Evolutionary conservation across 2,888 invertebrate species (phyloP), one percentile per base, ranked within the genome.

Genomic region (Morpho deidamia): DNA sequence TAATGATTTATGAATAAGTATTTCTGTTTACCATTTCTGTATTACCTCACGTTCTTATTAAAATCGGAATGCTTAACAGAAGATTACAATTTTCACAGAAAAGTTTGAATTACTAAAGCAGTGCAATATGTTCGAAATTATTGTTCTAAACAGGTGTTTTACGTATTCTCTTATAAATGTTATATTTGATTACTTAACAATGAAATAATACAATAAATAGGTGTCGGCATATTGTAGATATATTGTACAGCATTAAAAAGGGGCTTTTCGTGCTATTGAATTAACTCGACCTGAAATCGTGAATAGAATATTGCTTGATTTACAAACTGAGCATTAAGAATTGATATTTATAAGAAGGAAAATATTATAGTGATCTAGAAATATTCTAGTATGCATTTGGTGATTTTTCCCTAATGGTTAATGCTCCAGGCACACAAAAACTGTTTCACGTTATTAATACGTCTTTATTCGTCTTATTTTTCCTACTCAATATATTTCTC

Each of bases 141-240:
- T 53, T 43, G 44, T 58, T 57, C 50, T 58, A 11, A 52, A 51
- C 46, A 53, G 45, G 39, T 46, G 41, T 35, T 23, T 45, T 39
- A 11, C 48, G 52, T 46, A 38, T 43, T 44, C 34, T 35, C 46
- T 48, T 50, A 43, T 44, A 12, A 45, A 48, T 56, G 42, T 52
- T 51, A 59, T 59, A 65, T 69, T 66, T 63, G 63, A 65, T 69
- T 63, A 71, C 64, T 63, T 70, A 65, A 73, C 70, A 72, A 73
- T 76, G 71, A 79, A 72, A 69, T 72, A 65, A 68, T 70, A 71
- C 68, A 68, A 68, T 71, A 71, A 73, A 59, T 72, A 72, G 67
- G 66, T 70, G 69, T 72, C 70, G 65, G 68, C 67, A 70, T 23
- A 23, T 71, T 83, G 77, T 83, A 83, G 78, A 82, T 82, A 81